Evolutionary conservation across 2,113 vertebrate genomes (phyloP).

Genomic region (Albula goreensis): DNA sequence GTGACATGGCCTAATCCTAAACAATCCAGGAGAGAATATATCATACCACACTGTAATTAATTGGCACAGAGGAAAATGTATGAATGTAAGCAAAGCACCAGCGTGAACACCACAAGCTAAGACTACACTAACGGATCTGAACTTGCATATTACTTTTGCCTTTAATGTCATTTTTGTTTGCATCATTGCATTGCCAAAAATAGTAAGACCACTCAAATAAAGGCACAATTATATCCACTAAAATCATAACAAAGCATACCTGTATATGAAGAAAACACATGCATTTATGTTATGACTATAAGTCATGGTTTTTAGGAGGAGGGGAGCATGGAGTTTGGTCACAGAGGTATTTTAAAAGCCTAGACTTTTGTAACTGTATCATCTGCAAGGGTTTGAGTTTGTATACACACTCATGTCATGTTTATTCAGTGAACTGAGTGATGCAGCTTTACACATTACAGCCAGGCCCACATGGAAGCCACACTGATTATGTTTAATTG

Average conservation of each 20-base stretch:
- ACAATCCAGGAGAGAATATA: neutral
- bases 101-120: neutral
- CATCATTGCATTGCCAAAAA: neutral
- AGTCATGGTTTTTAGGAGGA: neutral
- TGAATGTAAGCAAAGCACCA: neutral
- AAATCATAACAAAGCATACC: neutral
- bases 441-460: constrained; percentile 26
- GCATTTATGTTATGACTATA: neutral
- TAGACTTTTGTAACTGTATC: constrained; percentile 4
- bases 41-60: neutral
- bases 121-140: neutral
- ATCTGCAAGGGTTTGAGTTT: constrained; percentile 33
- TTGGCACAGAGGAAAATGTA: neutral
- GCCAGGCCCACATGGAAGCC: constrained; percentile 14
- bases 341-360: constrained; percentile 27
- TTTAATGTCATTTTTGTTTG: neutral
- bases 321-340: neutral
- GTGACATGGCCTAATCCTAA: neutral
- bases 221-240: neutral
- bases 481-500: constrained; percentile 31
- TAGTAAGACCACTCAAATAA: neutral
- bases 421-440: constrained; percentile 1
- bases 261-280: neutral
- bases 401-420: constrained; percentile 30
- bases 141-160: neutral